Evolutionary conservation across 2,888 invertebrate genomes (phyloP).

Genomic region (Oscheius sp.): DNA sequence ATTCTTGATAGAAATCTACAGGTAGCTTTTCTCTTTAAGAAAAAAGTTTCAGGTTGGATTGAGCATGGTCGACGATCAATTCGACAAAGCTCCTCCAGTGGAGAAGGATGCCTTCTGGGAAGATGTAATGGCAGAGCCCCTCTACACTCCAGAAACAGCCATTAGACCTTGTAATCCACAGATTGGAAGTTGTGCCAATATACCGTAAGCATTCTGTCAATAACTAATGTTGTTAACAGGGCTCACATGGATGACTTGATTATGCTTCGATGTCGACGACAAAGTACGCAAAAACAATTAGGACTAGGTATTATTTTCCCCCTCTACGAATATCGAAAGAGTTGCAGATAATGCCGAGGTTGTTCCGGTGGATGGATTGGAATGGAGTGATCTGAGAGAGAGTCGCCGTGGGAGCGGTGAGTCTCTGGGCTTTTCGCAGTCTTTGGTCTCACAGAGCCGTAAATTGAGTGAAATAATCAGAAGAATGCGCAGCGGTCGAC

Average conservation of each 20-base stretch:
- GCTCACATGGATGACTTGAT: background rate
- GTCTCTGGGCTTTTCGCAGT: conserved; percentile 44
- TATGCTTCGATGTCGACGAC: conserved; percentile 26
- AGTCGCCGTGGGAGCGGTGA: conserved; percentile 44
- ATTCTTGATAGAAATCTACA: conserved; percentile 64
- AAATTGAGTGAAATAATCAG: conserved; percentile 45
- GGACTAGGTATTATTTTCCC: background rate
- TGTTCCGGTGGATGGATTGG: conserved; percentile 44
- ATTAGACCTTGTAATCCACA: conserved; percentile 62
- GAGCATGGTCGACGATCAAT: conserved; percentile 63
- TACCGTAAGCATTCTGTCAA: conserved; percentile 30
- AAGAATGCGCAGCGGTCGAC: conserved; percentile 34
- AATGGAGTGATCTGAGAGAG: conserved; percentile 10
- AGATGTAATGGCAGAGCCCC: conserved; percentile 55
- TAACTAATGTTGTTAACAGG: background rate
- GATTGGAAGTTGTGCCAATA: conserved; percentile 63
- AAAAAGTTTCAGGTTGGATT: conserved; percentile 49
- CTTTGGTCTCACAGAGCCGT: conserved; percentile 38
- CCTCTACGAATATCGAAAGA: background rate
- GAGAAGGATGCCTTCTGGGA: conserved; percentile 63
- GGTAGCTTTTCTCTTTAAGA: conserved; percentile 25
- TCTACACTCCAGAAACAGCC: conserved; percentile 65
- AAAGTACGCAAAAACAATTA: conserved; percentile 35
- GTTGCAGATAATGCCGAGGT: conserved; percentile 46
- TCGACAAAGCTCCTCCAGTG: conserved; percentile 52